Conservation (phyloP, 2,113 vertebrate genomes). For the Aptenodytes patagonicus region DNA sequence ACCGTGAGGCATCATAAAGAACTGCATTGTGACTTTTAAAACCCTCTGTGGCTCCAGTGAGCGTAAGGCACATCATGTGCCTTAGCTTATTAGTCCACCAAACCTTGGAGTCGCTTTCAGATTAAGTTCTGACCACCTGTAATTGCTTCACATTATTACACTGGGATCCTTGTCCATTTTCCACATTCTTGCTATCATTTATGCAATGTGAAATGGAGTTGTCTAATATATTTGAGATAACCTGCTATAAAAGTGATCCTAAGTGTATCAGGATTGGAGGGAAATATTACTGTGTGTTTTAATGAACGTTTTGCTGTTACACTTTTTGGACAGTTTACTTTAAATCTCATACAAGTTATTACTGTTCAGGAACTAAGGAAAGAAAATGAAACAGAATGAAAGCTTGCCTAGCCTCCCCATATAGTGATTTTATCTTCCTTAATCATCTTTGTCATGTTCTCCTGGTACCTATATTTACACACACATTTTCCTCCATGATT, state of each 20-base stretch:
- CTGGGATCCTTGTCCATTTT: not conserved
- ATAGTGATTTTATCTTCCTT: not conserved
- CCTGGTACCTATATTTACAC: not conserved
- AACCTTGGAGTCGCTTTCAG: not conserved
- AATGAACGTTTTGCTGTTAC: not conserved
- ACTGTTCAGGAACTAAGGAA: not conserved
- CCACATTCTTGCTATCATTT: not conserved
- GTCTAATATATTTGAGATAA: not conserved
- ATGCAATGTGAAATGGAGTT: not conserved
- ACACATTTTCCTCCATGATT: not conserved
- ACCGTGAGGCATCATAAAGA: not conserved
- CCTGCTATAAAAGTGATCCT: too few relatives aligned
- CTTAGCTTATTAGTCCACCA: not conserved
- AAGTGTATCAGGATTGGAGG: not conserved
- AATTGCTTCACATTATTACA: not conserved
- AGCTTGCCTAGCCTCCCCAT: not conserved
- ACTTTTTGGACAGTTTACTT: not conserved
- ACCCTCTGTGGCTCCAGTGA: not conserved
- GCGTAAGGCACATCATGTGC: not conserved
- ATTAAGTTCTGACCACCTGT: not conserved
- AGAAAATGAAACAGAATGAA: not conserved
- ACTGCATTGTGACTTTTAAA: not conserved
- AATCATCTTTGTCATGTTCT: not conserved
- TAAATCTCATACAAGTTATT: not conserved
- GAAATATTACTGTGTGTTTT: not conserved